Percentiles rank a stretch among this genome's conserved stretches.
Conservation (phyloP, 2,797 vertebrate species). For the Liparis tanakae region DNA sequence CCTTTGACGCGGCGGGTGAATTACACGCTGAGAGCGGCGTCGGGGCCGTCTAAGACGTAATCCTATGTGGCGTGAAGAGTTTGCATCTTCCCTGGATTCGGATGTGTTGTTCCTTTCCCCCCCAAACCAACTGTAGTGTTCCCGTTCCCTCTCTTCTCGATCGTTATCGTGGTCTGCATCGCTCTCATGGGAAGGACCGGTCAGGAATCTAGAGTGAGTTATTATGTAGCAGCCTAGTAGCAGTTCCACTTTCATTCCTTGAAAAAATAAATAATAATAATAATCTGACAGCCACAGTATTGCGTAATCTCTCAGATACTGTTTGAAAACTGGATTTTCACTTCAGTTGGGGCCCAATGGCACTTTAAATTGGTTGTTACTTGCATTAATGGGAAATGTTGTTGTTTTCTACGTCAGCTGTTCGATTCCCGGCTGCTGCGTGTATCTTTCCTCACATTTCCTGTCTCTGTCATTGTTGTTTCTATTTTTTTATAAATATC, state of each 20-base stretch:
- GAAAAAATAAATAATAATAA: too few species aligned
- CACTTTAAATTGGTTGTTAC: background rate
- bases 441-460: background rate
- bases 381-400: background rate
- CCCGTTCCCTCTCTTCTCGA: slow-evolving; percentile 9
- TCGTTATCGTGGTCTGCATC: background rate
- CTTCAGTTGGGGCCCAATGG: background rate
- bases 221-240: background rate
- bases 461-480: background rate
- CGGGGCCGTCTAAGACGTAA: background rate
- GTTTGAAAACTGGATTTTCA: background rate
- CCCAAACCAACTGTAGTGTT: background rate
- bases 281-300: background rate
- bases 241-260: background rate
- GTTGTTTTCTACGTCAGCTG: background rate
- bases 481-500: too few species aligned
- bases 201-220: background rate
- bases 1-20: slow-evolving; percentile 14
- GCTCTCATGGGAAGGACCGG: background rate
- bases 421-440: background rate
- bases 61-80: background rate
- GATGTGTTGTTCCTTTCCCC: background rate
- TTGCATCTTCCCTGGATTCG: slow-evolving; percentile 2
- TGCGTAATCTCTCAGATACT: background rate
- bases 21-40: background rate